phyloP scores from a whole-genome alignment of 2,797 vertebrate genomes.

The Ciconia nigra region DNA sequence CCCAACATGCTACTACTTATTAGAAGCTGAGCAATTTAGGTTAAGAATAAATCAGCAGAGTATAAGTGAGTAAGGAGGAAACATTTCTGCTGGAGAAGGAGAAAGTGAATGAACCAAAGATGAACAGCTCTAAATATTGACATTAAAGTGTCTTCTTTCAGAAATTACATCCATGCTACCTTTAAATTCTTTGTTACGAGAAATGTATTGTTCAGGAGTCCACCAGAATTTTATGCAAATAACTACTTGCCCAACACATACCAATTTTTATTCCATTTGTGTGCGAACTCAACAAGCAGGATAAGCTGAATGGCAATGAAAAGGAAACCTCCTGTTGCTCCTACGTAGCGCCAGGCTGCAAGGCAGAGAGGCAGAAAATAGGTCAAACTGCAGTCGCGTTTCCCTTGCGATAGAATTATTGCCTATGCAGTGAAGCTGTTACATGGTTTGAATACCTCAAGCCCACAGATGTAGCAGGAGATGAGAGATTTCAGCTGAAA shows the following conservation, averaged over 20 bases:
- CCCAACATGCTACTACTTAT: background rate
- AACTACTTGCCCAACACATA: conserved; percentile 69
- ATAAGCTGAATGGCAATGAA: conserved; percentile 93
- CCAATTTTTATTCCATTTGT: conserved; percentile 99
- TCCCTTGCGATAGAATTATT: background rate
- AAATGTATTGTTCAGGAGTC: background rate
- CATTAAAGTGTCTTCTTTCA: background rate
- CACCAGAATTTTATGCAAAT: background rate
- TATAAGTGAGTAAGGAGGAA: background rate
- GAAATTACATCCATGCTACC: background rate
- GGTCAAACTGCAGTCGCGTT: background rate
- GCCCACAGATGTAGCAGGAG: background rate
- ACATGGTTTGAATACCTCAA: background rate
- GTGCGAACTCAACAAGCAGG: conserved; percentile 93
- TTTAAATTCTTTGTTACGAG: background rate
- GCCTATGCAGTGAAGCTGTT: background rate
- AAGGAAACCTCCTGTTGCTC: conserved; percentile 82
- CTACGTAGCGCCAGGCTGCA: conserved; percentile 92
- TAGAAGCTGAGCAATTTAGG: background rate
- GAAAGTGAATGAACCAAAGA: background rate
- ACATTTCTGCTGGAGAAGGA: background rate
- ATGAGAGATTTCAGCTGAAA: background rate
- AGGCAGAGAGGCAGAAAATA: conserved; percentile 12
- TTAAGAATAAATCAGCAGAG: background rate
- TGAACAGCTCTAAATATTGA: background rate